Base-by-base conservation (phyloP, 1,140 invertebrate genomes). In the Calycopis cecrops region DNA sequence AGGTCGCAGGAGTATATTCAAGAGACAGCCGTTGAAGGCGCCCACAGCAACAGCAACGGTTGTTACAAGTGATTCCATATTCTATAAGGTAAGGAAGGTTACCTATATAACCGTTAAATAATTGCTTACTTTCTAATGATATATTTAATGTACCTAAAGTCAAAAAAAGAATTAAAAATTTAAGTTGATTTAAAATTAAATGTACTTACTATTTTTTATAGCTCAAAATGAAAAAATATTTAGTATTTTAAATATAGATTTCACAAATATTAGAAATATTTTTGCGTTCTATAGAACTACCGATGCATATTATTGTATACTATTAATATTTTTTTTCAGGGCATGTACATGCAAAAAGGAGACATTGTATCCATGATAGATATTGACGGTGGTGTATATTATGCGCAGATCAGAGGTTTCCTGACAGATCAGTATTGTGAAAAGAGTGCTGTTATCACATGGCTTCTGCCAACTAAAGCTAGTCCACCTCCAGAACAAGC, bases 341-440 rank as follows among this genome's bases (percentile, higher is more conserved):
- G 94, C 14, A 92, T 90, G 60, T 97, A 97, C 84, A 94, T 94
- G 87, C 95, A 97, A 91, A 88, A 95, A 37, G 97, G 97, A 7
- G 97, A 98, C 77, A 95, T 98, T 72, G 96, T 98, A 0, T 96
- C 95, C 1, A 88, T 98, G 71, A 89, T 93, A 28, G 96, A 97
- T 74, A 80, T 91, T 35, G 92, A 94, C 53, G 93, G 93, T 50
- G 92, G 91, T 48, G 91, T 92, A 47, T 98, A 94, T 87, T 98
- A 97, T 81, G 96, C 95, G 35, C 97, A 98, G 88, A 93, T 98
- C 34, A 89, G 94, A 63, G 96, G 96, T 0, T 91, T 98, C 52
- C 86, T 98, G 17, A 95, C 95, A 9, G 96, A 98, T 81, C 95
- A 97, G 72, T 98, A 95, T 85, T 96, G 95, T 73, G 95, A 98